A percentile compares a stretch with the other conserved stretches of the same genome.
Evolutionary conservation across 2,113 vertebrate genomes (phyloP).

Genomic region (Nematolebias whitei): DNA sequence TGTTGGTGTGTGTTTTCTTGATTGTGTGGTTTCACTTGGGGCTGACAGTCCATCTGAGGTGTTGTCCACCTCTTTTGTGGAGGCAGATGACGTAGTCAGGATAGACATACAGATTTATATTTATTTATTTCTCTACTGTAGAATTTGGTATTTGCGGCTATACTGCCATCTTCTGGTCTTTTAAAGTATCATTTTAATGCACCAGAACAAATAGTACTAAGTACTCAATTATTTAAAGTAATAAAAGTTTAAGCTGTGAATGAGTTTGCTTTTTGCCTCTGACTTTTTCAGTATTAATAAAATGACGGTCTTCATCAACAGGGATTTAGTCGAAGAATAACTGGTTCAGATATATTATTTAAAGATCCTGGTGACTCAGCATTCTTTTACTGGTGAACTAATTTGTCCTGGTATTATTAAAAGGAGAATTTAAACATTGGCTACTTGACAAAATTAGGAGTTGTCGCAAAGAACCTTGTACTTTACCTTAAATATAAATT

Average conservation of each 20-base stretch:
- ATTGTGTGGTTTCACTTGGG: neutral
- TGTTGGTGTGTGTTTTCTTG: neutral
- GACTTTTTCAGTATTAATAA: too few species aligned
- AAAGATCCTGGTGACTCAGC: too few species aligned
- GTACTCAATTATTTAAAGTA: neutral
- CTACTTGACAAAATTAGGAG: too few species aligned
- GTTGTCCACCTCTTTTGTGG: neutral
- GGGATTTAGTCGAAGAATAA: too few species aligned
- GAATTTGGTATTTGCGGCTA: neutral
- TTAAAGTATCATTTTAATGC: neutral
- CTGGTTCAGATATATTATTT: too few species aligned
- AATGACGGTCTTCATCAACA: too few species aligned
- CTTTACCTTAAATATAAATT: too few species aligned
- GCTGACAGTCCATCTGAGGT: neutral
- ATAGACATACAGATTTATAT: neutral
- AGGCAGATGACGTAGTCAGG: neutral
- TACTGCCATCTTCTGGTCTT: slow-evolving; percentile 66
- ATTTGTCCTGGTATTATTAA: too few species aligned
- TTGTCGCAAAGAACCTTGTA: too few species aligned
- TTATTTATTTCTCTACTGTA: neutral
- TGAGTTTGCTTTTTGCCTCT: too few species aligned
- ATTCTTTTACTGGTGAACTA: too few species aligned
- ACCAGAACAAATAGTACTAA: neutral
- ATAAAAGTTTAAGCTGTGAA: neutral
- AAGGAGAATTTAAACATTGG: too few species aligned